phyloP scores from a whole-genome alignment of 2,113 vertebrate genomes.

The Psephotus haematonotus region DNA sequence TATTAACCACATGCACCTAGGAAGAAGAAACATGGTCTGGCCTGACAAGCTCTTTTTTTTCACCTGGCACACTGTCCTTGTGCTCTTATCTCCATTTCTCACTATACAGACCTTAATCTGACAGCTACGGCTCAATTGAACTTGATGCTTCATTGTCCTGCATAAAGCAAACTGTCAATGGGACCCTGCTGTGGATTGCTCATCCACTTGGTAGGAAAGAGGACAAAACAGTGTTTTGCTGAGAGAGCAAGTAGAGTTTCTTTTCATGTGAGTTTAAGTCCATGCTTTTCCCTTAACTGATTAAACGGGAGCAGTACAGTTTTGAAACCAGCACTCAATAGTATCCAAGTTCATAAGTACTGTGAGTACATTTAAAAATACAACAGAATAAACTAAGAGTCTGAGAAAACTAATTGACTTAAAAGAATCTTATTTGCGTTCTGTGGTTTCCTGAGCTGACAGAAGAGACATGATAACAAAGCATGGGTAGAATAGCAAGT shows the following conservation, averaged over 20 bases:
- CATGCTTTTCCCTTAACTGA: background rate
- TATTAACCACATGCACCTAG: background rate
- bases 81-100: background rate
- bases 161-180: background rate
- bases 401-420: background rate
- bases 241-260: background rate
- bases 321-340: background rate
- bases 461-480: background rate
- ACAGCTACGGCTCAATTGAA: background rate
- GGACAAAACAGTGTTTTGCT: background rate
- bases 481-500: background rate
- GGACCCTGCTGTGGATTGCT: background rate
- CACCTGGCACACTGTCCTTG: background rate
- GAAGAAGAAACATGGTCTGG: background rate
- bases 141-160: background rate
- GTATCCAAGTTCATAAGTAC: background rate
- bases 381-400: background rate
- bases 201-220: background rate
- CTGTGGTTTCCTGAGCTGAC: background rate
- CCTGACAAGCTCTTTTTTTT: background rate
- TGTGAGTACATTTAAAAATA: background rate
- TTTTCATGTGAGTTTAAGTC: background rate
- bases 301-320: background rate
- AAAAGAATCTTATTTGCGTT: background rate
- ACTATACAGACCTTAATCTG: background rate